Base-by-base conservation (phyloP, 92 coral and sea anemone species). In the Parazoanthus darwini region DNA sequence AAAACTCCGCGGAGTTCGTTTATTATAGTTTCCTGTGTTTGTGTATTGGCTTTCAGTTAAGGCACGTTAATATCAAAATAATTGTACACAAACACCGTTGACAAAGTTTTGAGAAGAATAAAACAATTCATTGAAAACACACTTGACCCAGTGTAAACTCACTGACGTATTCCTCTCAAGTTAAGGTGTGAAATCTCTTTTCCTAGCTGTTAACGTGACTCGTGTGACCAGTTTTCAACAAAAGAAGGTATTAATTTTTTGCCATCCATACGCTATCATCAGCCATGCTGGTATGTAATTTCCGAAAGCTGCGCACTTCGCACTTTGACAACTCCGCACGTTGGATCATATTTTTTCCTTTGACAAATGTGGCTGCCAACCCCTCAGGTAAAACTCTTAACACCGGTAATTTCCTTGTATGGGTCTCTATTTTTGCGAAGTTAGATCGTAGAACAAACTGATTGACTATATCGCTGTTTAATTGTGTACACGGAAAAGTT, bases 151-250 rank as follows among this genome's bases (percentile, higher is more conserved):
- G 26, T 48, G 87, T 72, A 39, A 46, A 48, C 74, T 25, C 22
- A 46, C 16, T 35, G 63, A 46, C 39, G 23, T 43, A 50, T 73
- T 77, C 46, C 75, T 46, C 43, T 67, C 50, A 83, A 25, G 36
- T 43, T 71, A 84, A 84, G 58, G 79, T 84, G 87, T 72, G 87
- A 84, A 72, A 0, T 44, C 4, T 35, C 65, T 71, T 70, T 79
- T 14, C 22, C 16, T 54, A 84, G 78, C n/a, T 72, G 87, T 72
- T 84, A 84, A 84, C 87, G 72, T 42, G 67, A 15, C 26, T 71
- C 79, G 79, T 71, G 87, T 72, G 79, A 44, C 65, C 33, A 72
- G 66, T 43, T 84, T 84, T 84, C 87, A 71, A 68, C 87, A 72
- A 71, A 84, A 26, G 65, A 58, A 71, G 79, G 87, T 29, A 71